Evolutionary conservation across 2,113 vertebrate species (phyloP).

Genomic region (Heterochromis multidens): DNA sequence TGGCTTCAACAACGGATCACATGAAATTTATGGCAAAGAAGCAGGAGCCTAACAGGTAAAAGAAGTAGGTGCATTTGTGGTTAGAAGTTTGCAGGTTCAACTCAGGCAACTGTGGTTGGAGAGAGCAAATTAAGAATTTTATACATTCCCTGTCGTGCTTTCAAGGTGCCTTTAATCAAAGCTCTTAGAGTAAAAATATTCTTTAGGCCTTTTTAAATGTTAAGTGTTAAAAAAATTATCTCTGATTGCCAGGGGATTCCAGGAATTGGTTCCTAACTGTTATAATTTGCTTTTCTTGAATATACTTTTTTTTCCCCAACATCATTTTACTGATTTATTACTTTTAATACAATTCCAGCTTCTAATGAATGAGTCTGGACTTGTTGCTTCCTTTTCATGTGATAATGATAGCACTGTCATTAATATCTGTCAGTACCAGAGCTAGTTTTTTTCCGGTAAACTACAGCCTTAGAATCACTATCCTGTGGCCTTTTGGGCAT

Average conservation of each 20-base stretch:
- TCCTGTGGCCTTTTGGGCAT: not conserved
- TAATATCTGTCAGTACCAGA: not conserved
- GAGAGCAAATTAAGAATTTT: not conserved
- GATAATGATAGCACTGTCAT: not conserved
- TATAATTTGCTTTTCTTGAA: too few relatives aligned
- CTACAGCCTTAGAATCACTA: not conserved
- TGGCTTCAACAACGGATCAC: not conserved
- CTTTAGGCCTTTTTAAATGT: not conserved
- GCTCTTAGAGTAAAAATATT: not conserved
- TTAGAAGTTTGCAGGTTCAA: not conserved
- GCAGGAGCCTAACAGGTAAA: not conserved
- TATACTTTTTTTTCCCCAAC: not conserved
- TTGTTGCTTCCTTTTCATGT: not conserved
- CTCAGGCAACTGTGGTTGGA: not conserved
- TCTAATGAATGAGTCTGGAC: not conserved
- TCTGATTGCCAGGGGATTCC: not conserved
- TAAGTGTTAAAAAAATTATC: not conserved
- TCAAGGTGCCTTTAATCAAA: conserved; percentile 51
- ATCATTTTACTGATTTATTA: not conserved
- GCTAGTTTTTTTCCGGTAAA: not conserved
- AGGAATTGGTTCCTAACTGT: not conserved
- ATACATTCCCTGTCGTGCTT: not conserved
- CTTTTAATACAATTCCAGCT: not conserved
- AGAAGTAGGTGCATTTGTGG: not conserved
- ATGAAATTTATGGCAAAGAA: not conserved